Base-by-base conservation (phyloP, 2,888 invertebrate species). In the Periphyllus acericola region DNA sequence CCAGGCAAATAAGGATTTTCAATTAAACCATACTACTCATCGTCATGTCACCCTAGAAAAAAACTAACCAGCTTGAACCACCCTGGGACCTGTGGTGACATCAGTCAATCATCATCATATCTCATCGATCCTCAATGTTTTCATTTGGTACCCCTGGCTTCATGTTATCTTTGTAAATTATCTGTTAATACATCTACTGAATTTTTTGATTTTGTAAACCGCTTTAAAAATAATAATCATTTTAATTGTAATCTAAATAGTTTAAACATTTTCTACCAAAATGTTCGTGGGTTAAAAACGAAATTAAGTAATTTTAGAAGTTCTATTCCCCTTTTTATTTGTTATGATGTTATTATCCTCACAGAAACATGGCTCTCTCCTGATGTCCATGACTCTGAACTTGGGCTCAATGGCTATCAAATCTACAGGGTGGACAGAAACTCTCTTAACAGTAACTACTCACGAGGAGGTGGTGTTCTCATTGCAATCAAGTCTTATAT, bases 391-490 rank as follows among this genome's bases (percentile, higher is more conserved):
- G 36, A 36, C 36, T 36, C 36, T 36, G 36, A 75, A 75, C 75
- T 75, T 3, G 75, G 75, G 40, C 40, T 75, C 3, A 36, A 25
- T 75, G 40, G 40, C n/a, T 75, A 40, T n/a, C 36, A 40, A n/a
- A 75, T 75, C 40, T 40, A 40, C 40, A 75, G 40, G n/a, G 40
- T 75, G 19, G 75, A 75, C n/a, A 75, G 75, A 75, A 75, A 75
- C 25, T 25, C 0, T 46, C n/a, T n/a, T 14, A 55, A 34, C 21
- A 6, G 11, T 79, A 32, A 29, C 29, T 34, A 55, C 34, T n/a
- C 34, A 32, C 19, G 52, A 34, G 75, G 75, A n/a, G 40, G 75
- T 75, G 75, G 75, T 40, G 75, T 75, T 75, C 75, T 75, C 75
- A 75, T 75, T 75, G 74, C 74, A 74, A 36, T 74, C 32, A 74